Conservation (phyloP, 2,113 vertebrate genomes). For the Pogona vitticeps region DNA sequence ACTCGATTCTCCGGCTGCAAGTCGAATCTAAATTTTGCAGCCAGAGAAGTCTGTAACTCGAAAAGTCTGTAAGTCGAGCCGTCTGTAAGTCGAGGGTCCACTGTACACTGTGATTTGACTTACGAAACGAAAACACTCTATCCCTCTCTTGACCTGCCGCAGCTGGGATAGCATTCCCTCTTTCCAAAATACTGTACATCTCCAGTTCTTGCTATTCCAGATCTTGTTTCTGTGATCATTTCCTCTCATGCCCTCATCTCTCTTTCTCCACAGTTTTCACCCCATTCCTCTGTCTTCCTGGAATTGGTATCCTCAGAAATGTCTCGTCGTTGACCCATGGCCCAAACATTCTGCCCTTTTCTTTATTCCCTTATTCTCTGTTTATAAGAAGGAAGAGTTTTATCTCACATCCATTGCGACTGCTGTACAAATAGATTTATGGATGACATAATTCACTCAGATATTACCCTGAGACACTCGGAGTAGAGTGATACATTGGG, state of each 20-base stretch:
- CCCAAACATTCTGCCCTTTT: neutral
- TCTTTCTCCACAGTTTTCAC: neutral
- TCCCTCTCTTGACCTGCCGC: neutral
- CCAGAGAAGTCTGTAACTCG: too few relatives aligned
- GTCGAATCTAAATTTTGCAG: too few relatives aligned
- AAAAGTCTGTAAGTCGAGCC: too few relatives aligned
- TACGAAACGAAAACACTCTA: too few relatives aligned
- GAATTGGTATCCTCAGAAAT: neutral
- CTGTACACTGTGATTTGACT: too few relatives aligned
- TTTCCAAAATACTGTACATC: neutral
- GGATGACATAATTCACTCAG: neutral
- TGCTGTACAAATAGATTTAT: neutral
- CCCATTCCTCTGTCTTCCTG: neutral
- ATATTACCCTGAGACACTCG: neutral
- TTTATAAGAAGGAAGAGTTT: neutral
- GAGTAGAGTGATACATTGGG: neutral
- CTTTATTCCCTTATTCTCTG: neutral
- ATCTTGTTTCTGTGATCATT: neutral
- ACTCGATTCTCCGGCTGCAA: too few relatives aligned
- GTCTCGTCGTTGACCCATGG: neutral
- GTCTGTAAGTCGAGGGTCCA: too few relatives aligned
- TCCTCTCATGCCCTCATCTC: too few relatives aligned
- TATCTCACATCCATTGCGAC: neutral
- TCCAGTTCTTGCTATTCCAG: neutral
- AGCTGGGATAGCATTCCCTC: neutral